Percentiles rank a stretch among this genome's conserved stretches.
These are phyloP conservation scores for Acanthosepion pharaonis DNA, from an alignment of 2,888 invertebrate genomes.

Conservation along the genomic window DNA sequence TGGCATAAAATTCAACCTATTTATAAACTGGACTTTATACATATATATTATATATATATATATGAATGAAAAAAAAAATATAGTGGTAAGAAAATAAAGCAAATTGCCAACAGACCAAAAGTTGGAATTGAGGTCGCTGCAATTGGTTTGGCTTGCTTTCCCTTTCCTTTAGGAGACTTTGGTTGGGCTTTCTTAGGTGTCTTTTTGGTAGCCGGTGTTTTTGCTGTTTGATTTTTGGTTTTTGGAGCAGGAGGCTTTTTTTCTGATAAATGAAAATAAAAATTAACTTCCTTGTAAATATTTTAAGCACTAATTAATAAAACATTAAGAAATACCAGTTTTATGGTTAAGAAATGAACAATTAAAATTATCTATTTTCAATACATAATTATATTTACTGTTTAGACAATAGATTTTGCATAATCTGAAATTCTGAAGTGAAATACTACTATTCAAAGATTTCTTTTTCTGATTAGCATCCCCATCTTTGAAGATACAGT, in stretches of 20 bases:
- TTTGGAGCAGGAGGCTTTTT: slow-evolving; percentile 38
- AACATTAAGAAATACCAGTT: neutral
- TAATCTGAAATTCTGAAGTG: no score
- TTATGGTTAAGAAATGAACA: neutral
- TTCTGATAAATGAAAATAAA: slow-evolving; percentile 34
- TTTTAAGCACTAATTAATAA: neutral
- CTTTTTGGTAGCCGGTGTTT: neutral
- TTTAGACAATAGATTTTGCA: no score
- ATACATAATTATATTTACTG: no score
- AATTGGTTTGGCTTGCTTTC: neutral
- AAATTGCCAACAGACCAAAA: neutral
- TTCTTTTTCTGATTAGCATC: no score
- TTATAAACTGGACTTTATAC: no score
- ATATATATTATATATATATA: no score
- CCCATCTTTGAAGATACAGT: no score
- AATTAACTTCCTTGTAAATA: neutral
- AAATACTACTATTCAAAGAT: no score
- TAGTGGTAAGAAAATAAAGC: neutral
- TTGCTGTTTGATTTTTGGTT: neutral
- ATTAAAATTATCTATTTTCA: no score
- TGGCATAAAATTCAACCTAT: neutral
- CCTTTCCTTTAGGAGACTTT: neutral
- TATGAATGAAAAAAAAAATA: neutral
- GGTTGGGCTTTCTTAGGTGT: slow-evolving; percentile 3
- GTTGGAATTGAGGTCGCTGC: neutral